These are phyloP conservation scores for Saturnia japonica DNA, from an alignment of 2,888 invertebrate species.

Conservation along the genomic window DNA sequence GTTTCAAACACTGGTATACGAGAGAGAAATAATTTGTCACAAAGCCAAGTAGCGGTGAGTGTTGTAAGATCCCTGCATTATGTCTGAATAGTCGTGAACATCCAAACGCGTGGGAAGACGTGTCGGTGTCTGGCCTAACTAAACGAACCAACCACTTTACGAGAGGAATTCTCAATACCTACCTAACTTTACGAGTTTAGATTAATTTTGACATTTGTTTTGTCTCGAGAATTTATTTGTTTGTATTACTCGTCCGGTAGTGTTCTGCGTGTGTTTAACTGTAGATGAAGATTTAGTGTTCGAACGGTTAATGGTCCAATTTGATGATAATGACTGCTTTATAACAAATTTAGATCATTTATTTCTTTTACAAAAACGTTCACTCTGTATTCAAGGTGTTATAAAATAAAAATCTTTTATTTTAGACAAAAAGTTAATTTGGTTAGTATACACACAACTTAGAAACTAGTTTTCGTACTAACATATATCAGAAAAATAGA, in stretches of 20 bases:
- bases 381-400: neutral
- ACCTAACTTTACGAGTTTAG: neutral
- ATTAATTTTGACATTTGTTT: constrained; percentile 13
- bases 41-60: constrained; percentile 16
- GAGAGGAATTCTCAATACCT: neutral
- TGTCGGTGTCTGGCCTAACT: constrained; percentile 20
- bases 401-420: too few relatives aligned
- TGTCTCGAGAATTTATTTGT: constrained; percentile 10
- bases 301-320: constrained; percentile 1
- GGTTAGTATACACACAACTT: too few relatives aligned
- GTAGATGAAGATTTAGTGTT: constrained; percentile 10
- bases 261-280: constrained; percentile 1
- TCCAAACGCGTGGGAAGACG: constrained; percentile 21
- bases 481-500: too few relatives aligned
- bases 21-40: constrained; percentile 11
- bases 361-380: neutral
- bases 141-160: neutral
- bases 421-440: too few relatives aligned
- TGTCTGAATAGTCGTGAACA: constrained; percentile 21
- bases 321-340: neutral
- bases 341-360: neutral
- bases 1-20: neutral
- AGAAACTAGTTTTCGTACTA: too few relatives aligned
- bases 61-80: constrained; percentile 23
- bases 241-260: constrained; percentile 6